phyloP scores from a whole-genome alignment of 2,797 vertebrate genomes.

The Sebastes taczanowskii region DNA sequence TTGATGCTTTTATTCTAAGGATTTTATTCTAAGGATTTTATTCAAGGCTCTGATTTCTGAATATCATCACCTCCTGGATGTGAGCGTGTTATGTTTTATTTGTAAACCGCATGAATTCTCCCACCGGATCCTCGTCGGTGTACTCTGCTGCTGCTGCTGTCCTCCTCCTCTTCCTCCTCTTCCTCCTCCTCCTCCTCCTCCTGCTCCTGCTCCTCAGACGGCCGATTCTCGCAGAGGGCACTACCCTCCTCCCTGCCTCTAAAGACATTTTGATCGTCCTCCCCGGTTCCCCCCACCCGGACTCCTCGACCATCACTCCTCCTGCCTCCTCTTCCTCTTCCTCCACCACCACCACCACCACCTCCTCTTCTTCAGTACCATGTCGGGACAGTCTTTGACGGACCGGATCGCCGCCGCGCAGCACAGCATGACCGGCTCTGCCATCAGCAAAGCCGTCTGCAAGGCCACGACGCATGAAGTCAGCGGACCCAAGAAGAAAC shows the following conservation, averaged over 20 bases:
- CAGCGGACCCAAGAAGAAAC: slow-evolving; percentile 89
- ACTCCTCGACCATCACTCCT: slow-evolving; percentile 54
- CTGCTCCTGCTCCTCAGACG: slow-evolving; percentile 41
- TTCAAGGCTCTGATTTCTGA: background rate
- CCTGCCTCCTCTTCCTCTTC: slow-evolving; percentile 37
- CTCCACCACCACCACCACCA: background rate
- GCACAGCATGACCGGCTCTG: slow-evolving; percentile 92
- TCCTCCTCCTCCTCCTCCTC: slow-evolving; percentile 28
- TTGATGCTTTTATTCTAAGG: background rate
- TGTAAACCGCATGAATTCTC: slow-evolving; percentile 76
- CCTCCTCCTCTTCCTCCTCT: slow-evolving; percentile 44
- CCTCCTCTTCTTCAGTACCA: slow-evolving; percentile 70
- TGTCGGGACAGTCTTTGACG: slow-evolving; percentile 91
- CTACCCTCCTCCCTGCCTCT: slow-evolving; percentile 67
- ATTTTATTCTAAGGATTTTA: too few species aligned
- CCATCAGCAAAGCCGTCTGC: slow-evolving; percentile 88
- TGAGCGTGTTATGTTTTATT: slow-evolving; percentile 53
- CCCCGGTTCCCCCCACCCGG: slow-evolving; percentile 62
- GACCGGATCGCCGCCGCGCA: slow-evolving; percentile 91
- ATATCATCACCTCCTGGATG: slow-evolving; percentile 48
- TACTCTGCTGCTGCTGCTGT: slow-evolving; percentile 58
- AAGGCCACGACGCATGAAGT: slow-evolving; percentile 90
- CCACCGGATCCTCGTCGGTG: slow-evolving; percentile 73
- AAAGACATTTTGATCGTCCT: slow-evolving; percentile 81
- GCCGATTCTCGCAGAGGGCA: slow-evolving; percentile 73